Conservation (phyloP, 2,888 invertebrate species). For the Petrophora chlorosata region DNA sequence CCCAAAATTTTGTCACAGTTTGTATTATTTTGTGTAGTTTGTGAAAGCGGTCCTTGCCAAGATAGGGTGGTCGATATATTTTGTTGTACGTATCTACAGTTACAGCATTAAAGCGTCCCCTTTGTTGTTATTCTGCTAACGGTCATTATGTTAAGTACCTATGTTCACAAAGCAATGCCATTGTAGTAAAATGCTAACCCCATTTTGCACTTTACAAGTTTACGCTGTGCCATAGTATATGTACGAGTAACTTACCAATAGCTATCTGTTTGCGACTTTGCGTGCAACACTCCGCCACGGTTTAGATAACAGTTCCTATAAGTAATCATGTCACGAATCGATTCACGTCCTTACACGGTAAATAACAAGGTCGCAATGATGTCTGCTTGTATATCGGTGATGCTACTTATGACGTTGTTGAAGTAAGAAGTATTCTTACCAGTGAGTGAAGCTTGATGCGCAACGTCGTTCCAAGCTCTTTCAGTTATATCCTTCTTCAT, state of each 20-base stretch:
- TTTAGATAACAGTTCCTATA: background rate
- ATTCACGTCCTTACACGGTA: background rate
- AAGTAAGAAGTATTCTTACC: constrained; percentile 36
- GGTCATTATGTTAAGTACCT: too few relatives aligned
- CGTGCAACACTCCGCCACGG: constrained; percentile 7
- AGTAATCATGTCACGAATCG: background rate
- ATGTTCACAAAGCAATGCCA: too few relatives aligned
- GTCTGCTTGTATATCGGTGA: too few relatives aligned
- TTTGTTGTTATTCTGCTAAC: too few relatives aligned
- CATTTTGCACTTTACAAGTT: background rate
- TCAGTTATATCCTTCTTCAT: constrained; percentile 51
- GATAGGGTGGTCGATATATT: too few relatives aligned
- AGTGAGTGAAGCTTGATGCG: constrained; percentile 41
- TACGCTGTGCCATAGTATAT: background rate
- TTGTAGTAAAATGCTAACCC: too few relatives aligned
- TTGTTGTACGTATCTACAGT: too few relatives aligned
- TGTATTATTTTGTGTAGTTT: too few relatives aligned
- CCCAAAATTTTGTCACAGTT: too few relatives aligned
- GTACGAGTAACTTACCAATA: too few relatives aligned
- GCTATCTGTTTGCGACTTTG: constrained; percentile 9
- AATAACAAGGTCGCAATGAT: background rate
- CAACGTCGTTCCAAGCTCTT: constrained; percentile 51
- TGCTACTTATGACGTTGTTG: constrained; percentile 1
- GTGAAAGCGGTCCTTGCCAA: too few relatives aligned
- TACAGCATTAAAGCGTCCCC: too few relatives aligned